Evolutionary conservation across 1,140 invertebrate genomes (phyloP), one percentile per base, ranked within the genome.

Genomic region (Amyelois transitella): DNA sequence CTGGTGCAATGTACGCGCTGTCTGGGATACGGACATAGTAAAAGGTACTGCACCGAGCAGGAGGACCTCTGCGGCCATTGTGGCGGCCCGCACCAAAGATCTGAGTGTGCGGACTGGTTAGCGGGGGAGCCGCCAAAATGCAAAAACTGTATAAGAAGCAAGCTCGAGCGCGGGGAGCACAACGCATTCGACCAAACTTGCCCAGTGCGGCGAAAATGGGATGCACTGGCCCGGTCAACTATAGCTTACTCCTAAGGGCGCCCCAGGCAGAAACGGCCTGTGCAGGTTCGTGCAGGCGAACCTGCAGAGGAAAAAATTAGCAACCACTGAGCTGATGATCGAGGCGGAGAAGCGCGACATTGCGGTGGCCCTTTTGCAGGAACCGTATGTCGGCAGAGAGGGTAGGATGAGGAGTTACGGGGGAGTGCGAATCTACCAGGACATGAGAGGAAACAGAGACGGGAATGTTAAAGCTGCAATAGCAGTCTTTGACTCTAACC

Each of bases 1-100:
- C 49, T 63, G 0, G 17, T 66, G 2, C 64, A 69, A 44, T 68
- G 64, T 19, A 28, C 56, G 1, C 44, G 17, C 21, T 63, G 65
- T 19, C 53, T 64, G 0, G 58, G 53, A 5, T 69, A 56, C 38
- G 66, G 66, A 1, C 66, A 64, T 18, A 43, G 25, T 1, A 59
- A 51, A 14, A 12, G 18, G 8, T 18, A 51, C 1, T 64, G 62
- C 32, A 44, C 19, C 4, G 56, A 57, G 7, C 4, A 12, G n/a
- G 19, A 4, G 7, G 55, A 55, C 6, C 2, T 25, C 1, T 64
- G 58, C 18, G 54, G 53, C 38, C 54, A 64, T 47, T 68, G 61
- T 20, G 51, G 55, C 0, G 61, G 54, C 0, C 21, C 28, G 0
- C 62, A 64, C 25, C 12, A 38, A 7, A 51, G 19, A 25, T 3